phyloP scores from a whole-genome alignment of 2,888 invertebrate genomes.

The Girardia tigrina region DNA sequence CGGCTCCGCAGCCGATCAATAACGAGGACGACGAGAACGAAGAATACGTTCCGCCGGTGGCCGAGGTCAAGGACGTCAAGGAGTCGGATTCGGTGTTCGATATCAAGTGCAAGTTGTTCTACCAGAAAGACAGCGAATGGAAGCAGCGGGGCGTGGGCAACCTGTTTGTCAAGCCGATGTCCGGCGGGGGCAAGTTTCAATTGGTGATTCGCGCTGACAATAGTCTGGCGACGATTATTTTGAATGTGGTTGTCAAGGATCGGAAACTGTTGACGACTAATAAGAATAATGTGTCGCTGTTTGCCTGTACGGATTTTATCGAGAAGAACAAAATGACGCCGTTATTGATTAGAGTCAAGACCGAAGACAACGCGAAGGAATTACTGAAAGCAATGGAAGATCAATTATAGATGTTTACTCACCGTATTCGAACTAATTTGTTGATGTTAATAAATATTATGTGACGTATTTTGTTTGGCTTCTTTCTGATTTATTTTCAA shows the following conservation, averaged over 20 bases:
- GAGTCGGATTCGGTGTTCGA: constrained; percentile 69
- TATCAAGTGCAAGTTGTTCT: constrained; percentile 70
- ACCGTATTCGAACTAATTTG: too few relatives aligned
- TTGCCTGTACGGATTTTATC: constrained; percentile 69
- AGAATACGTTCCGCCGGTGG: constrained; percentile 71
- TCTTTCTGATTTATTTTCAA: too few relatives aligned
- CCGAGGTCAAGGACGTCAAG: constrained; percentile 67
- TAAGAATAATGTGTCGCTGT: constrained; percentile 78
- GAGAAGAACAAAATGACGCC: constrained; percentile 60
- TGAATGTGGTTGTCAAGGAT: constrained; percentile 64
- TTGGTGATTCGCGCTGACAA: constrained; percentile 76
- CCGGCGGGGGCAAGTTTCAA: constrained; percentile 63
- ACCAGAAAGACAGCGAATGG: constrained; percentile 65
- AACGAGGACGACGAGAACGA: constrained; percentile 59
- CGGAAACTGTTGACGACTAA: constrained; percentile 46
- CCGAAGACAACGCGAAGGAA: constrained; percentile 66
- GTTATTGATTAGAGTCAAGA: constrained; percentile 71
- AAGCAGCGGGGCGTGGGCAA: constrained; percentile 77
- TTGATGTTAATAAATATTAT: too few relatives aligned
- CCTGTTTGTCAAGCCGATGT: constrained; percentile 65
- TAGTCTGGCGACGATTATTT: constrained; percentile 60
- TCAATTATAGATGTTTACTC: too few relatives aligned
- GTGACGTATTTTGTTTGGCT: too few relatives aligned
- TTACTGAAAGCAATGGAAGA: constrained; percentile 39
- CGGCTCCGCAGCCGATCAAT: not conserved